These are phyloP conservation scores for Myiopsitta monachus DNA, from an alignment of 2,113 vertebrate species.

Conservation along the genomic window DNA sequence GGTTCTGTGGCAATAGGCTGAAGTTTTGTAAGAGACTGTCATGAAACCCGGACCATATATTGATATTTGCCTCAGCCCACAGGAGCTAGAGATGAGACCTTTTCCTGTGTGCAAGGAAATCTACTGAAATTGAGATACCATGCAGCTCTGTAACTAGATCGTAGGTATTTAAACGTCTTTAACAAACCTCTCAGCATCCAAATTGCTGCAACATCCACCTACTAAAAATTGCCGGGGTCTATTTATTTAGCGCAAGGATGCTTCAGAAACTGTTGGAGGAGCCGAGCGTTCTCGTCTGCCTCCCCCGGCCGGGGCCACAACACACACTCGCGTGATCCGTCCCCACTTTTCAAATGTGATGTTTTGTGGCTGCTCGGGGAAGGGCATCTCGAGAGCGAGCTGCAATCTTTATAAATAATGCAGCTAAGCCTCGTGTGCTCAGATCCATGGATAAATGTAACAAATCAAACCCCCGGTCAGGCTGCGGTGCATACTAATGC, in stretches of 20 bases:
- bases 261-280: background rate
- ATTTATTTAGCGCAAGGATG: background rate
- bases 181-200: background rate
- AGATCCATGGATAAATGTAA: background rate
- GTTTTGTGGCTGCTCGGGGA: background rate
- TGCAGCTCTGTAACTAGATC: background rate
- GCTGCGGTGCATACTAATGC: background rate
- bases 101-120: background rate
- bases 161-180: background rate
- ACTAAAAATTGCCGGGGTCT: background rate
- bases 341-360: background rate
- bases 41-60: background rate
- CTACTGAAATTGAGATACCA: background rate
- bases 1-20: background rate
- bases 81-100: background rate
- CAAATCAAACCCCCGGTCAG: background rate
- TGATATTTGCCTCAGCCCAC: background rate
- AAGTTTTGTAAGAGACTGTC: background rate
- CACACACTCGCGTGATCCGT: background rate
- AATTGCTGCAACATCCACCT: background rate
- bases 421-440: background rate
- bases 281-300: background rate
- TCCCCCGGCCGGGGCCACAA: background rate
- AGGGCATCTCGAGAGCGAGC: background rate
- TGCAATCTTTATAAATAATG: background rate